phyloP scores from a whole-genome alignment of 2,888 invertebrate species.

The Flexamia atlantica region DNA sequence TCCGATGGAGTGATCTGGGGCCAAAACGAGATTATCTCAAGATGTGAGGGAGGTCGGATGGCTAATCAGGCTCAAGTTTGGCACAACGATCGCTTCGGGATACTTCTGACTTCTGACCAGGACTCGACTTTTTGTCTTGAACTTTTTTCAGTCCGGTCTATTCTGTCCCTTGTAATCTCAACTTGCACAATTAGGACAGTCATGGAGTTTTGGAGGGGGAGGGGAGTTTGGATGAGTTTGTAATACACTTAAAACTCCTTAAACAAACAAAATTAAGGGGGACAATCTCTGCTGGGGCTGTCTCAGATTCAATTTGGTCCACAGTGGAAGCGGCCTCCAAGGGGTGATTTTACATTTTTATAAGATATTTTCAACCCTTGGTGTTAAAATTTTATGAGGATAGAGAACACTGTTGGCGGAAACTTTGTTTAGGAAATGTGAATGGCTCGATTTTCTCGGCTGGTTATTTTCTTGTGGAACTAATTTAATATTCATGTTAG shows the following conservation, averaged over 20 bases:
- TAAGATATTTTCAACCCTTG: constrained; percentile 38
- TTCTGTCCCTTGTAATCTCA: constrained; percentile 34
- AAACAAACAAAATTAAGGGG: constrained; percentile 59
- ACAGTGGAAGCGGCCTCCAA: constrained; percentile 15
- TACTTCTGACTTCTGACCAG: not conserved
- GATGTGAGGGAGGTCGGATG: not conserved
- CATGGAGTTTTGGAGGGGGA: not conserved
- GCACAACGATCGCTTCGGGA: constrained; percentile 19
- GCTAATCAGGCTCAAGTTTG: constrained; percentile 46
- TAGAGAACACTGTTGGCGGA: not conserved
- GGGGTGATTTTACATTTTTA: constrained; percentile 55
- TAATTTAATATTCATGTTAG: too few relatives aligned
- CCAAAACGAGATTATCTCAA: constrained; percentile 29
- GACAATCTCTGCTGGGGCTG: constrained; percentile 42
- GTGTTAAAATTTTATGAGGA: constrained; percentile 19
- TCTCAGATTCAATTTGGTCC: constrained; percentile 48
- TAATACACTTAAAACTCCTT: constrained; percentile 57
- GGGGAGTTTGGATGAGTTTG: constrained; percentile 50
- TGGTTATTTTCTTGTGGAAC: not conserved
- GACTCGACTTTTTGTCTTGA: not conserved
- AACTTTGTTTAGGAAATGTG: not conserved
- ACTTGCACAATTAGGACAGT: constrained; percentile 42
- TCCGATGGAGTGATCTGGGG: not conserved
- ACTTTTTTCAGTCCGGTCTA: constrained; percentile 50
- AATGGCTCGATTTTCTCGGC: not conserved